Evolutionary conservation across 1,140 invertebrate species (phyloP).

Genomic region (Solenopsis fugax): DNA sequence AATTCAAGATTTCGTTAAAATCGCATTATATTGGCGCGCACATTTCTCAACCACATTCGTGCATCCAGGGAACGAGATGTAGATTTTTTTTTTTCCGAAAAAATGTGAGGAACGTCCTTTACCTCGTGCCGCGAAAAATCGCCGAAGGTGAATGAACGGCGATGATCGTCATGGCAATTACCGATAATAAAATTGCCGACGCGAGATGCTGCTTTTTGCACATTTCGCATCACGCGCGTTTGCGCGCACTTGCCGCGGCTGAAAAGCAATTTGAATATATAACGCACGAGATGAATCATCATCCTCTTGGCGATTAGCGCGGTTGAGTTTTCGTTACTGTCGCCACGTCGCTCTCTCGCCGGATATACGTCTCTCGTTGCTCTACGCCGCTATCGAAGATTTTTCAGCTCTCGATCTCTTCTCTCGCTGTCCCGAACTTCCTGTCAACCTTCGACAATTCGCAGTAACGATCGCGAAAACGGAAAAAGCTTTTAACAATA

Average conservation of each 20-base stretch:
- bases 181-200: slow-evolving; percentile 49
- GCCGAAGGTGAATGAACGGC: slow-evolving; percentile 14
- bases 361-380: slow-evolving; percentile 1
- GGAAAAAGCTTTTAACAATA: background rate
- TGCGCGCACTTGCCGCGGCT: background rate
- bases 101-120: background rate
- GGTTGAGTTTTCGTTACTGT: background rate
- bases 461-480: background rate
- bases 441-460: background rate
- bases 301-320: slow-evolving; percentile 25
- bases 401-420: background rate
- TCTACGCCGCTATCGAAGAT: background rate
- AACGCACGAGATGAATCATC: slow-evolving; percentile 34
- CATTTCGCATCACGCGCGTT: slow-evolving; percentile 13
- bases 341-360: too few species aligned
- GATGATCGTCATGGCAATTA: background rate
- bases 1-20: slow-evolving; percentile 18
- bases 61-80: background rate
- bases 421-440: too few species aligned
- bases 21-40: too few species aligned
- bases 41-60: background rate
- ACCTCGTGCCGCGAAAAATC: background rate
- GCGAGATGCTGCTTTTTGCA: background rate
- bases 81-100: background rate
- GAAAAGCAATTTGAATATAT: slow-evolving; percentile 6